Evolutionary conservation across 2,888 invertebrate genomes (phyloP).

Genomic region (Plagodis dolabraria): DNA sequence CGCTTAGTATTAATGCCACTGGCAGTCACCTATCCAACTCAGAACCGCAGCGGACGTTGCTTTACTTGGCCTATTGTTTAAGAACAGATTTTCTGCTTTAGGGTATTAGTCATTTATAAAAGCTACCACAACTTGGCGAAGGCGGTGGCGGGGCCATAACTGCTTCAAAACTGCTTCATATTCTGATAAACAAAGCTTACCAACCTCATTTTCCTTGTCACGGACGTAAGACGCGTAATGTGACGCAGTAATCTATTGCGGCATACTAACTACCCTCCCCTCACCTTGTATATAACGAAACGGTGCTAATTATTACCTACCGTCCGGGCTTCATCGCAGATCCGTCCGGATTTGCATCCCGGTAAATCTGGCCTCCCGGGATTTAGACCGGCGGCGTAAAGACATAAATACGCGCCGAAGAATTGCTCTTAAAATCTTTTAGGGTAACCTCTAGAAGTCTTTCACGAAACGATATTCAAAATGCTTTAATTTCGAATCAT

Average conservation of each 20-base stretch:
- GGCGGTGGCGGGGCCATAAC: not conserved
- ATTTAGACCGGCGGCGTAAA: slow-evolving; percentile 48
- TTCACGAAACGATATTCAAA: not conserved
- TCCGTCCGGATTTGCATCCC: slow-evolving; percentile 57
- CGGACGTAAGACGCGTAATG: slow-evolving; percentile 23
- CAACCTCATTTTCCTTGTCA: slow-evolving; percentile 16
- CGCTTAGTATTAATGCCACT: no score
- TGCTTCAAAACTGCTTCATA: not conserved
- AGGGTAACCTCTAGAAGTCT: slow-evolving; percentile 9
- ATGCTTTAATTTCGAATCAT: not conserved
- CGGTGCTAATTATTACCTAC: slow-evolving; percentile 54
- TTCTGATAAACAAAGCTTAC: slow-evolving; percentile 21
- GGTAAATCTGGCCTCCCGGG: slow-evolving; percentile 54
- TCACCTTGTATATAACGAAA: slow-evolving; percentile 41
- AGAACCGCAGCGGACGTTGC: no score
- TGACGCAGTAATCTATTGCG: slow-evolving; percentile 25
- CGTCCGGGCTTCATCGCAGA: slow-evolving; percentile 17
- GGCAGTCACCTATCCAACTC: no score
- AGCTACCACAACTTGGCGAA: not conserved
- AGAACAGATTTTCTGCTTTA: no score
- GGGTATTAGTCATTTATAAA: not conserved
- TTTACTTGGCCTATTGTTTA: no score
- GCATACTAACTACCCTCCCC: slow-evolving; percentile 5
- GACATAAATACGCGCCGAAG: slow-evolving; percentile 55
- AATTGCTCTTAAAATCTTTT: slow-evolving; percentile 51